Conservation (phyloP, 2,888 invertebrate genomes). For the Dugesia japonica region DNA sequence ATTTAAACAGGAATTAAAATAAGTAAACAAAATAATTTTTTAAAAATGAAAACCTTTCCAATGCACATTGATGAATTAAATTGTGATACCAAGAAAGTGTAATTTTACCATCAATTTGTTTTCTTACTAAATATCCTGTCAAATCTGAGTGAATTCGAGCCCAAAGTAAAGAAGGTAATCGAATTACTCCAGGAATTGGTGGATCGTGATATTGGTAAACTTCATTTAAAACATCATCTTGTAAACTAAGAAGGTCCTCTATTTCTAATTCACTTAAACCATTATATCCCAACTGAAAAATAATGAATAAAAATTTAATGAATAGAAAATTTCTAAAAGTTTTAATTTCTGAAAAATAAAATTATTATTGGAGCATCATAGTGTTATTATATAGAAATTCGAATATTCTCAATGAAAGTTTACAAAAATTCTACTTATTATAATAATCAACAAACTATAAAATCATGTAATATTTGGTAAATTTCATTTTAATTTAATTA, state of each 20-base stretch:
- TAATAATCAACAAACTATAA: too few species aligned
- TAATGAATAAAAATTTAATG: not conserved
- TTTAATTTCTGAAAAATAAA: too few species aligned
- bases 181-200: conserved; percentile 36
- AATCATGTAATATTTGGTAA: too few species aligned
- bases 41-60: conserved; percentile 35
- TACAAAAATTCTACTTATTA: too few species aligned
- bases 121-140: conserved; percentile 38
- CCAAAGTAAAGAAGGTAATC: conserved; percentile 39
- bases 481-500: too few species aligned
- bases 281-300: conserved; percentile 33
- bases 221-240: conserved; percentile 37
- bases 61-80: conserved; percentile 39
- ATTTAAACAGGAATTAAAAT: not conserved
- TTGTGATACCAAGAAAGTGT: conserved; percentile 41
- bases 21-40: not conserved
- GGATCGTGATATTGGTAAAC: conserved; percentile 38
- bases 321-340: too few species aligned
- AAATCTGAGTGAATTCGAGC: conserved; percentile 38
- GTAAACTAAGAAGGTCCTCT: conserved; percentile 37
- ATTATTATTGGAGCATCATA: too few species aligned
- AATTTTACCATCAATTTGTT: conserved; percentile 39
- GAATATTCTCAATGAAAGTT: too few species aligned
- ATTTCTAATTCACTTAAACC: conserved; percentile 37
- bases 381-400: too few species aligned